Evolutionary conservation across 2,113 vertebrate species (phyloP), one percentile per base, ranked within the genome.

Genomic region (Clarias magur): DNA sequence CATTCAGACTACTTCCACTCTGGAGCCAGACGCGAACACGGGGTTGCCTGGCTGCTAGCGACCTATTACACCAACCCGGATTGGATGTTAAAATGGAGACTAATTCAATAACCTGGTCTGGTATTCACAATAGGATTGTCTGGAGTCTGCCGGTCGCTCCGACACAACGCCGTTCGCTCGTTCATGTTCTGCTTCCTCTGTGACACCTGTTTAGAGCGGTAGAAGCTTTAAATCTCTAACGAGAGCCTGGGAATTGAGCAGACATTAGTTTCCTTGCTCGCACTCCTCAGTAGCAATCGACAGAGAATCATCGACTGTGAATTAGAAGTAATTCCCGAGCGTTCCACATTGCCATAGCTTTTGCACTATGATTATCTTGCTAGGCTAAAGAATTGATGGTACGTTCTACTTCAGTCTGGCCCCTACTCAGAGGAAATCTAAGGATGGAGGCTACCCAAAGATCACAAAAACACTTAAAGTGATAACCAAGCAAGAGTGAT

Each of bases 31-130:
- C 78, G 27, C 23, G 76, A 60, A 38, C 85, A 88, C 87, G 34
- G 92, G 93, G 91, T 89, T 87, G 86, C 87, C 92, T 88, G 87
- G 87, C 92, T 88, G 90, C 92, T 92, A 91, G 92, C 90, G 84
- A 62, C 93, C 91, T 92, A 91, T 93, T 92, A 93, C 94, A 93
- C 91, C 94, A 95, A 95, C 94, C 93, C 92, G 93, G 91, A 95
- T 94, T 94, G 94, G 89, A 92, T 91, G 94, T 95, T 94, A 93
- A 94, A 95, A 95, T 93, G 93, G 92, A 94, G 92, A 95, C 94
- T 95, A 95, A 96, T 95, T 95, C 91, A 95, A 95, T 96, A 95
- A 94, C 92, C 91, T 89, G 89, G 92, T 92, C 92, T 92, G 93
- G 93, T 93, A 95, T 94, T 93, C 93, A 93, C 93, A 94, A 93